Evolutionary conservation across 2,113 vertebrate genomes (phyloP).

Genomic region (Riparia riparia): DNA sequence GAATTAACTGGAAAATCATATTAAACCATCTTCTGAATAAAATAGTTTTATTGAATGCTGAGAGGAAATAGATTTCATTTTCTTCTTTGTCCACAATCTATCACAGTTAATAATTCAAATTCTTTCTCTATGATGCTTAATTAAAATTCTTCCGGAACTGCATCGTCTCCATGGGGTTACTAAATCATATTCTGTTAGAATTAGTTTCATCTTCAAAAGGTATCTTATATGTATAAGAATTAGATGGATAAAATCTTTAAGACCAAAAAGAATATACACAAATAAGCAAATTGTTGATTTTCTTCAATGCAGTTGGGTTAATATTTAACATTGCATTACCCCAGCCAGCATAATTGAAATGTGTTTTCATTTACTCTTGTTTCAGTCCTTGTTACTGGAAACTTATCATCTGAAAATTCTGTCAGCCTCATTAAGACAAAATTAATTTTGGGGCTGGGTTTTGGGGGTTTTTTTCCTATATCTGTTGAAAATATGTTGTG

Average conservation of each 20-base stretch:
- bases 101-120: constrained; percentile 1
- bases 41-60: not conserved
- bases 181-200: constrained; percentile 30
- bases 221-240: constrained; percentile 13
- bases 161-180: constrained; percentile 20
- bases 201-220: constrained; percentile 13
- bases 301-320: not conserved
- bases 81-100: not conserved
- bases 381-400: not conserved
- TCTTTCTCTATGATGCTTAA: constrained; percentile 17
- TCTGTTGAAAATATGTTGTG: not conserved
- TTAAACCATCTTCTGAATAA: not conserved
- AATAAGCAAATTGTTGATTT: not conserved
- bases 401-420: not conserved
- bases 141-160: constrained; percentile 70
- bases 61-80: not conserved
- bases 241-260: not conserved
- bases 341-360: not conserved
- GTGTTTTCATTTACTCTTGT: not conserved
- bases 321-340: not conserved
- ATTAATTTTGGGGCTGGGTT: not conserved
- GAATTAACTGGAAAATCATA: not conserved
- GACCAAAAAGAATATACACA: not conserved
- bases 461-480: not conserved
- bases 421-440: not conserved